Conservation (phyloP, 2,797 vertebrate species). For the Cryptoprocta ferox region DNA sequence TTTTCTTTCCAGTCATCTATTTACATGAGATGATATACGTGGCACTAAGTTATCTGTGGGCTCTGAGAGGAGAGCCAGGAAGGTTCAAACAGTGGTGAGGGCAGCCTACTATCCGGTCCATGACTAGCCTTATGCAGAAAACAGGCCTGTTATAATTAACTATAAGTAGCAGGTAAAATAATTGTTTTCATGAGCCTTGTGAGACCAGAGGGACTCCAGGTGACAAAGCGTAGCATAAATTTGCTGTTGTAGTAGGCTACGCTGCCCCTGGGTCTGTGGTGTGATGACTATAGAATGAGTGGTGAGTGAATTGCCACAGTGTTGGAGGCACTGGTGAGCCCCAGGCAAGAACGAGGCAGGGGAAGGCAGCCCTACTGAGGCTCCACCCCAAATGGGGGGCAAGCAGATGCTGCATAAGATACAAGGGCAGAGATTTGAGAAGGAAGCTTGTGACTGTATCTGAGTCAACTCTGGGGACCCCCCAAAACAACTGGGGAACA, state of each 20-base stretch:
- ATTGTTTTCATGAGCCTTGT: background rate
- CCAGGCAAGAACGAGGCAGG: background rate
- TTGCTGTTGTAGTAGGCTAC: background rate
- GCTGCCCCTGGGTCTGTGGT: rapidly evolving
- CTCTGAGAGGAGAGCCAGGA: background rate
- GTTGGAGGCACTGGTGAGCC: rapidly evolving
- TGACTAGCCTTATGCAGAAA: background rate
- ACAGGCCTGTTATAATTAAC: background rate
- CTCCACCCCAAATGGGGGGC: rapidly evolving
- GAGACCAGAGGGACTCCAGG: background rate
- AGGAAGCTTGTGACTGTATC: background rate
- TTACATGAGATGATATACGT: background rate
- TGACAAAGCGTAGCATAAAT: background rate
- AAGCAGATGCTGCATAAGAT: background rate
- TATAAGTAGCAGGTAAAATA: background rate
- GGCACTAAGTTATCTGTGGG: background rate
- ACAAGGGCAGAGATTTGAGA: background rate
- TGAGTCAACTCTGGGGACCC: background rate
- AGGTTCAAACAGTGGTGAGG: background rate
- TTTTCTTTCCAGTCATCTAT: background rate
- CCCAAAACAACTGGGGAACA: background rate
- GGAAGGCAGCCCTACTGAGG: background rate
- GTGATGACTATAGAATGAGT: background rate
- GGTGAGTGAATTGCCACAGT: background rate
- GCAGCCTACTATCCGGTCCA: background rate